Percentiles rank a stretch among this genome's conserved stretches.
Evolutionary conservation across 2,888 invertebrate genomes (phyloP).

Genomic region (Carterocephalus palaemon): DNA sequence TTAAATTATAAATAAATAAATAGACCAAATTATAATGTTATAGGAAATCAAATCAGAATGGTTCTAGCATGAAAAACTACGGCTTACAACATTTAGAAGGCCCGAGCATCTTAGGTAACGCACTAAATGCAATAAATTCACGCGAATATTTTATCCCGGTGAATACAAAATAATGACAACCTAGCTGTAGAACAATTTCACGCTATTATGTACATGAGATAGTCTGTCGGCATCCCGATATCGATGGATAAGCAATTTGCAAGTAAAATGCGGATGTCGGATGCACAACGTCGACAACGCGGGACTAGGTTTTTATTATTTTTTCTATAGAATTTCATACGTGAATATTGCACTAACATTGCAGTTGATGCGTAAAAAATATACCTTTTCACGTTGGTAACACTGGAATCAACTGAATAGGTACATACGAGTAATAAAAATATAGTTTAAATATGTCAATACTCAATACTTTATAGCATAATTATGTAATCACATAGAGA

Average conservation of each 20-base stretch:
- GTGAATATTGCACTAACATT: slow-evolving; percentile 40
- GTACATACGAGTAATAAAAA: too few species aligned
- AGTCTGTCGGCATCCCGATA: slow-evolving; percentile 47
- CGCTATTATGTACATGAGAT: slow-evolving; percentile 38
- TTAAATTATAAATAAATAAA: too few species aligned
- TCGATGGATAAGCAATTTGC: slow-evolving; percentile 73
- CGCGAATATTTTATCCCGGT: too few species aligned
- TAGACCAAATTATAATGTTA: too few species aligned
- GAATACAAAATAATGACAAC: slow-evolving; percentile 1
- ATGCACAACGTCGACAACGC: slow-evolving; percentile 49
- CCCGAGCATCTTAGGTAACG: too few species aligned
- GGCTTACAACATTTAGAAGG: too few species aligned
- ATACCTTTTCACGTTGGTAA: slow-evolving; percentile 2
- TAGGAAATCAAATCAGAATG: too few species aligned
- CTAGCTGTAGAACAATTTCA: slow-evolving; percentile 31
- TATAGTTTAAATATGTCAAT: too few species aligned
- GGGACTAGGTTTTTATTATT: slow-evolving; percentile 54
- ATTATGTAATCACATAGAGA: too few species aligned
- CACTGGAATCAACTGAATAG: not conserved
- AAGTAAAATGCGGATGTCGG: slow-evolving; percentile 69
- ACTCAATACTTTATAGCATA: too few species aligned
- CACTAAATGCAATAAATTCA: too few species aligned
- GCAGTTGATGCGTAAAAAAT: slow-evolving; percentile 1
- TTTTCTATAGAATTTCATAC: slow-evolving; percentile 57
- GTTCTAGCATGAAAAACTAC: too few species aligned